Evolutionary conservation across 2,113 vertebrate genomes (phyloP), one percentile per base, ranked within the genome.

Genomic region (Cinclus cinclus): DNA sequence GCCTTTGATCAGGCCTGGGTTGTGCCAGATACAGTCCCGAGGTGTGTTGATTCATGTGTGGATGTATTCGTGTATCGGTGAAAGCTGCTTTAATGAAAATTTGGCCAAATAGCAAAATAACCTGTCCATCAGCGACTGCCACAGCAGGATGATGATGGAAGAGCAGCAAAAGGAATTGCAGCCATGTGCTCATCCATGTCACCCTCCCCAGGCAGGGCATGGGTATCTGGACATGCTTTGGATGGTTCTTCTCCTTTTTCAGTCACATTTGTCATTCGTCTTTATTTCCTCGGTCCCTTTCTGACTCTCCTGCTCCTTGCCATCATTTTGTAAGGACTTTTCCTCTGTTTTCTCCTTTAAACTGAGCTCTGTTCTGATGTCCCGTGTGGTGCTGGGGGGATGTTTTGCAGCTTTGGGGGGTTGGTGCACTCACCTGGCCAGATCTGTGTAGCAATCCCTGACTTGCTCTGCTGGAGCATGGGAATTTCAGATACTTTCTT

Each of bases 401-500:
- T 42, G 21, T 55, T 78, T 17, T 63, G 49, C 56, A 79, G 56
- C 20, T 71, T 49, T 7, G 15, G 6, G 19, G 14, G 2, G 2
- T 5, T 58, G n/a, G 15, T 9, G 2, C 23, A 30, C 35, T 59
- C 21, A 19, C 58, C 67, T 0, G 0, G 24, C 24, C 76, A 56
- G 41, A 17, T 22, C 49, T 7, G 0, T 0, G 4, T 27, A 18
- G 15, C 60, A 42, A 9, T 80, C 50, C 71, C 31, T 30, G 80
- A 31, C 55, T 77, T 0, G 3, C 52, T 86, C 46, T 0, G 0
- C 31, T 71, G 41, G 76, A 93, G 58, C 68, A 18, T 0, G 0
- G 58, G 23, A 64, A 60, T 76, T 77, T 55, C 68, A 83, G 31
- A 53, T 16, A 13, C 22, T 64, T 70, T 31, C 37, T 83, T 83